phyloP scores from a whole-genome alignment of 2,888 invertebrate species.

The Synanthedon tipuliformis region DNA sequence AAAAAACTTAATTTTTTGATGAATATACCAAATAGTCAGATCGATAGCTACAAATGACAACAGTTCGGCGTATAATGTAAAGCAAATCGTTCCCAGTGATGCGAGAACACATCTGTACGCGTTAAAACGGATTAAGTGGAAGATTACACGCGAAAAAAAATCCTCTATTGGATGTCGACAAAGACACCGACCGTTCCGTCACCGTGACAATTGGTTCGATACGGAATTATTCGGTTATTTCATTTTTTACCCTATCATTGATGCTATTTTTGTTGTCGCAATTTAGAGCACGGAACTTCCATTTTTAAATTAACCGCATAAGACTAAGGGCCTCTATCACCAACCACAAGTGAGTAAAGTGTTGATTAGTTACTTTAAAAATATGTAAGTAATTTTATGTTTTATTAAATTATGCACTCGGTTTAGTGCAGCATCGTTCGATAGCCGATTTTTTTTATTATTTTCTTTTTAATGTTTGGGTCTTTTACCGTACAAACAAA shows the following conservation, averaged over 20 bases:
- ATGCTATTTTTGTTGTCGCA: constrained; percentile 27
- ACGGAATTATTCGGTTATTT: constrained; percentile 53
- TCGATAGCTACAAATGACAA: constrained; percentile 5
- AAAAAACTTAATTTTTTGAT: too few relatives aligned
- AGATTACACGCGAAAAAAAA: constrained; percentile 58
- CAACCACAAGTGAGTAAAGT: too few relatives aligned
- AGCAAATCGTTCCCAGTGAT: constrained; percentile 25
- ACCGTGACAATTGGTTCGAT: constrained; percentile 62
- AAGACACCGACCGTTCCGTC: constrained; percentile 58
- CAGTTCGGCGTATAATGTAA: constrained; percentile 19
- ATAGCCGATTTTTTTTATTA: too few relatives aligned
- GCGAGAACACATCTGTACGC: constrained; percentile 58
- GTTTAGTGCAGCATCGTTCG: too few relatives aligned
- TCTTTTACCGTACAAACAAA: too few relatives aligned
- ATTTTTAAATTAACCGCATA: too few relatives aligned
- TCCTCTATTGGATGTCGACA: constrained; percentile 28
- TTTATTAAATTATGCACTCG: too few relatives aligned
- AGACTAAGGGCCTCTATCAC: too few relatives aligned
- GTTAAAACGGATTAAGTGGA: constrained; percentile 65
- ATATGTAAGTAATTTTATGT: too few relatives aligned
- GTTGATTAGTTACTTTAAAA: too few relatives aligned
- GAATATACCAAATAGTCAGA: too few relatives aligned
- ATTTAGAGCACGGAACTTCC: constrained; percentile 18
- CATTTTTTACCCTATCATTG: constrained; percentile 27
- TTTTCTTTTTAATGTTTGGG: too few relatives aligned